Base-by-base conservation (phyloP, 2,888 invertebrate species). In the Pterobdella sp. region DNA sequence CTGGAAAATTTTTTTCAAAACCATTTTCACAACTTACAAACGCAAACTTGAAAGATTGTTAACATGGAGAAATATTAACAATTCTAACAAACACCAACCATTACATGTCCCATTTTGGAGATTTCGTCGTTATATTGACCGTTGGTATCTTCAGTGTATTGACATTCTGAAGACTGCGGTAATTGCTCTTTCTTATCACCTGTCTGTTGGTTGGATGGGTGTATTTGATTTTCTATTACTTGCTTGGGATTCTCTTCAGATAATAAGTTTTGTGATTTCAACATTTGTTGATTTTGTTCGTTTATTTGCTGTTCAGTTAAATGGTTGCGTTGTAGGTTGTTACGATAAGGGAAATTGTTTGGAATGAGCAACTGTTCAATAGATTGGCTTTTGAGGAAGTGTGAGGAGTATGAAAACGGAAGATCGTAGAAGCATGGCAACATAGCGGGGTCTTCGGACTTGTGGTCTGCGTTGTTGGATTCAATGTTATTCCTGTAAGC, bases 21-120 rank as follows among this genome's bases (percentile, higher is more conserved):
- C n/a, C n/a, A n/a, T n/a, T n/a, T n/a, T n/a, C n/a, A n/a, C n/a
- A n/a, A n/a, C n/a, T n/a, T n/a, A n/a, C n/a, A n/a, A n/a, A n/a
- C n/a, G n/a, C n/a, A n/a, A n/a, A n/a, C n/a, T n/a, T n/a, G n/a
- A n/a, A n/a, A n/a, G n/a, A n/a, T n/a, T n/a, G n/a, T n/a, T n/a
- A n/a, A n/a, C n/a, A n/a, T n/a, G n/a, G n/a, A n/a, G n/a, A n/a
- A n/a, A n/a, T n/a, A n/a, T n/a, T n/a, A n/a, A n/a, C n/a, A n/a
- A n/a, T 56, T 56, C 18, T 18, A 56, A n/a, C 60, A 56, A 3
- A 56, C 60, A 56, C 60, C 60, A 4, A 56, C 60, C 60, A 56
- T 56, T 26, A 56, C n/a, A 4, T n/a, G 14, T 22, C 14, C 60
- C 60, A 4, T 56, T 26, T 56, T 56, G 10, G 26, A 26, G 4